phyloP scores from a whole-genome alignment of 1,140 invertebrate genomes.

The Agraylea sexmaculata region DNA sequence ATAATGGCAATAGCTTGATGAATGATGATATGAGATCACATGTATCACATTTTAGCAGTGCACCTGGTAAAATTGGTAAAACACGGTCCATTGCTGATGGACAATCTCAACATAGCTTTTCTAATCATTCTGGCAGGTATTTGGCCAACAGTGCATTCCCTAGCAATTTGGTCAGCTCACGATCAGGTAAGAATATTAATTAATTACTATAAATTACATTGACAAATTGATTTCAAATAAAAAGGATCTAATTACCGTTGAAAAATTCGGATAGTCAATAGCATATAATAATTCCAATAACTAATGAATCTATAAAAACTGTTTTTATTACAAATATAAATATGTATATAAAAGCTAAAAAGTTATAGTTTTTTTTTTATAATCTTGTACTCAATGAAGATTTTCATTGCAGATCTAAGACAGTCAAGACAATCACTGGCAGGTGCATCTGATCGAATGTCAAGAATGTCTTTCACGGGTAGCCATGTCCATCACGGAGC shows the following conservation, averaged over 20 bases:
- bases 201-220: too few relatives aligned
- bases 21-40: conserved; percentile 53
- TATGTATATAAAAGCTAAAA: not conserved
- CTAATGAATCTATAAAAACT: conserved; percentile 5
- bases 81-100: conserved; percentile 66
- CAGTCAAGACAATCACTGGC: conserved; percentile 72
- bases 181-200: conserved; percentile 59
- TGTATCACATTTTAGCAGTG: conserved; percentile 46
- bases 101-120: conserved; percentile 75
- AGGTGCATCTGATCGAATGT: conserved; percentile 65
- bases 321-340: not conserved
- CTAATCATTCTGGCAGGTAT: conserved; percentile 65
- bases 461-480: conserved; percentile 51
- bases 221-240: too few relatives aligned
- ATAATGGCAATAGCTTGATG: conserved; percentile 48
- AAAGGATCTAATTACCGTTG: too few relatives aligned
- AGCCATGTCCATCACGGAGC: conserved; percentile 32
- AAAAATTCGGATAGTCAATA: too few relatives aligned
- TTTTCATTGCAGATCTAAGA: conserved; percentile 51
- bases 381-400: not conserved
- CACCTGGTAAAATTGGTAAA: conserved; percentile 37
- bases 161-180: conserved; percentile 61
- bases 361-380: not conserved
- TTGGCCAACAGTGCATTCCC: conserved; percentile 54
- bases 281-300: too few relatives aligned